These are phyloP conservation scores for Drosophila ercepeae DNA, from an alignment of 1,140 invertebrate genomes.

Conservation along the genomic window DNA sequence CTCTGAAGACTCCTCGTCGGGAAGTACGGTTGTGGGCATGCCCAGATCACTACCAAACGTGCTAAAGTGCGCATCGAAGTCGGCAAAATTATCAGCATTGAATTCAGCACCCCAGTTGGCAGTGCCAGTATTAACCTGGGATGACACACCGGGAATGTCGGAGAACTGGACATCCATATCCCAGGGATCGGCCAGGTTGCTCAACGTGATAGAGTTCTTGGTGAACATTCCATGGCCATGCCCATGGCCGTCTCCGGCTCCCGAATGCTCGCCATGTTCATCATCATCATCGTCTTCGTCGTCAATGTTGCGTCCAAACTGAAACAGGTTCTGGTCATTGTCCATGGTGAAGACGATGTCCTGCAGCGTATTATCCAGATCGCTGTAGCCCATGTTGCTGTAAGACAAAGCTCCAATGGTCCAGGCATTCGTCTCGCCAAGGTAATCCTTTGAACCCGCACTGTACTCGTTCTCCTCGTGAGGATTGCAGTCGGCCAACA, in stretches of 20 bases:
- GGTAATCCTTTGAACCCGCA: conserved; percentile 58
- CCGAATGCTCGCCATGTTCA: conserved; percentile 49
- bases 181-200: conserved; percentile 69
- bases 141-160: conserved; percentile 51
- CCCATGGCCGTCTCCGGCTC: conserved; percentile 42
- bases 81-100: conserved; percentile 75
- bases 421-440: conserved; percentile 57
- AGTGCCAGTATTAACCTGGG: conserved; percentile 50
- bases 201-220: conserved; percentile 62
- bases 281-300: conserved; percentile 76
- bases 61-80: conserved; percentile 80
- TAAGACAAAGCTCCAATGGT: conserved; percentile 39
- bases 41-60: conserved; percentile 73
- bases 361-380: conserved; percentile 61
- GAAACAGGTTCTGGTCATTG: conserved; percentile 68
- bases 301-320: conserved; percentile 70
- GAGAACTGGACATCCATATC: conserved; percentile 69
- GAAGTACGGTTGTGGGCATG: conserved; percentile 24
- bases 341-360: conserved; percentile 73
- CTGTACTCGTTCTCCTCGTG: conserved; percentile 69
- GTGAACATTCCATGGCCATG: conserved; percentile 56
- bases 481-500: conserved; percentile 76
- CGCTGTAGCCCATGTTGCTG: conserved; percentile 63
- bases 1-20: conserved; percentile 2
- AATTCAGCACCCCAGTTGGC: conserved; percentile 67